Evolutionary conservation across 2,888 invertebrate genomes (phyloP), one percentile per base, ranked within the genome.

Genomic region (Caenorhabditis plicata): DNA sequence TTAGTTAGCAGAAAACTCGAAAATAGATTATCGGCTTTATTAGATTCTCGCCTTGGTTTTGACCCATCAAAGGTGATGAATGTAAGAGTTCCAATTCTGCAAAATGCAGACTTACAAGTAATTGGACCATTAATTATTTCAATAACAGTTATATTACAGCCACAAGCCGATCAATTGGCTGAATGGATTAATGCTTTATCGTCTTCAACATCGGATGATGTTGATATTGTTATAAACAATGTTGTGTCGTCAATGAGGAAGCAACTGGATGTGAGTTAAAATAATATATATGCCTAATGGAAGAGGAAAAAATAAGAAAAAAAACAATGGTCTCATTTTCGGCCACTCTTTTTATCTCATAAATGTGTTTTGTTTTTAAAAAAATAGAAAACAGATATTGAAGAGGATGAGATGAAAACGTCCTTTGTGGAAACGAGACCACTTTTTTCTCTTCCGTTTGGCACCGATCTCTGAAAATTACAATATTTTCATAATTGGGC

Each of bases 101-200:
- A 33, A 4, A 45, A 45, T 26, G 17, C 23, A 33, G 45, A 45
- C n/a, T 25, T 45, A 19, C 33, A 47, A 20, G 29, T 27, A 9
- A 27, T 7, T 27, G 8, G 7, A n/a, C n/a, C n/a, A n/a, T n/a
- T n/a, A n/a, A n/a, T n/a, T 27, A 9, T 27, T 27, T 27, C 38
- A 13, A 52, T 44, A 17, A 32, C 38, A 7, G 45, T 45, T 11
- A 4, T n/a, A 5, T 44, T 23, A 1, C 42, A 54, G 13, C 26
- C 26, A 8, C 47, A 55, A 15, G 49, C 54, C 7, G 54, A 53
- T 11, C 22, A 43, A n/a, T 11, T 60, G 1, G 32, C 38, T 7
- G 54, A 51, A 27, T 61, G 61, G 61, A 55, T 61, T 13, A 47
- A 47, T 8, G 27, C 51, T 3, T 41, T 61, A 11, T 35, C 25